Percentiles rank a stretch among this genome's conserved stretches.
Conservation (phyloP, 2,113 vertebrate genomes). For the Albula goreensis region DNA sequence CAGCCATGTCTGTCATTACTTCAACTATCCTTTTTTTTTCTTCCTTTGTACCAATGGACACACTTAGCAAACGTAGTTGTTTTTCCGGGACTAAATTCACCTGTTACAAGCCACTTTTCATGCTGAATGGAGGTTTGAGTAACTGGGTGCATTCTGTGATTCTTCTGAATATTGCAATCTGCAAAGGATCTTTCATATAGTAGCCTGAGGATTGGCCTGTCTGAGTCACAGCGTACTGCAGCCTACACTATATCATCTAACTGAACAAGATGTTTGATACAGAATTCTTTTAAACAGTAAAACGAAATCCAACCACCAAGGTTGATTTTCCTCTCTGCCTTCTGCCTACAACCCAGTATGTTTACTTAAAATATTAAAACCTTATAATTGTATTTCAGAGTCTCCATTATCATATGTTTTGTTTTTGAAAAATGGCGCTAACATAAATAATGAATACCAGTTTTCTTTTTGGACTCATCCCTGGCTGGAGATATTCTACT, state of each 20-base stretch:
- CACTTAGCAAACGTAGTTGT: background rate
- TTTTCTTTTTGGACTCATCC: conserved; percentile 19
- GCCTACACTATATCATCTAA: background rate
- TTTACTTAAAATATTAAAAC: background rate
- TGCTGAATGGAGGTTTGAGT: background rate
- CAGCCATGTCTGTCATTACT: background rate
- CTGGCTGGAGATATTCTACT: background rate
- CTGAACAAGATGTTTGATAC: background rate
- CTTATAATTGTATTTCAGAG: no score
- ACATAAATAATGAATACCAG: background rate
- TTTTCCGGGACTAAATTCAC: background rate
- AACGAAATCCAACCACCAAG: background rate
- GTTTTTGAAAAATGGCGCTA: background rate
- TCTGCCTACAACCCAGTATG: background rate
- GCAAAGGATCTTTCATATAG: background rate
- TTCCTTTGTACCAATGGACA: background rate
- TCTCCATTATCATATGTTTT: background rate
- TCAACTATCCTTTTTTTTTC: conserved; percentile 10
- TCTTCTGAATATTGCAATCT: background rate
- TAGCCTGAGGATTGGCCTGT: background rate
- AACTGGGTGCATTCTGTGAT: background rate
- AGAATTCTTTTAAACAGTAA: background rate
- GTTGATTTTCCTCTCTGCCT: background rate
- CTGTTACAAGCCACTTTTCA: background rate
- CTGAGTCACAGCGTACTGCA: background rate